Base-by-base conservation (phyloP, 2,888 invertebrate genomes). In the Drosophila kokeensis region DNA sequence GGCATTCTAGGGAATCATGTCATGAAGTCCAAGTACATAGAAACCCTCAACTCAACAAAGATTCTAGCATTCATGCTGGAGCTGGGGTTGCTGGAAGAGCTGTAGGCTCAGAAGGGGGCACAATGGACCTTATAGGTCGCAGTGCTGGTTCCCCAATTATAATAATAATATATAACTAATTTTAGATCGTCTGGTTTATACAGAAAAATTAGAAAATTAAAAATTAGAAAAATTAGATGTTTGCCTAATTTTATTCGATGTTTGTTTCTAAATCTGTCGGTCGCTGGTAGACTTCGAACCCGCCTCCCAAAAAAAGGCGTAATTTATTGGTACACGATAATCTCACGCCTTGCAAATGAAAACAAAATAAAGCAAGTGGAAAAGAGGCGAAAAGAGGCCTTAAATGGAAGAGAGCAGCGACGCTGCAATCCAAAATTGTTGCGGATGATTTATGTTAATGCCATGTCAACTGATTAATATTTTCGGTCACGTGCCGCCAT, bases 391-490 rank as follows among this genome's bases (percentile, higher is more conserved):
- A 10, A 40, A 4, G 40, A 40, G 5, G 13, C 36, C 0, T 15
- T 0, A 13, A 15, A 29, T 15, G 45, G 40, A 40, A 38, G 52
- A 64, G 61, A 30, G 32, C 29, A 34, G 67, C 85, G 68, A 66
- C 40, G 70, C 53, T 63, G 71, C 73, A 73, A 70, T 79, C 42
- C 83, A 70, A 83, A 87, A 86, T 82, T 79, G 81, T 87, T 76
- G 81, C 84, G 83, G 75, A 91, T 91, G 89, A 89, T 89, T 91
- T 90, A 91, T 91, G 91, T 89, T 90, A 91, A 91, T 91, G 79
- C 84, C 83, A 86, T 85, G 88, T 90, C 83, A 87, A 89, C 91
- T 92, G 91, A 91, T 91, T 91, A 91, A 92, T 91, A 91, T 92
- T 91, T 91, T 91, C 69, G 90, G 92, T 91, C 91, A 91, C 91